These are phyloP conservation scores for Iphiclides podalirius DNA, from an alignment of 2,888 invertebrate genomes.

Conservation along the genomic window DNA sequence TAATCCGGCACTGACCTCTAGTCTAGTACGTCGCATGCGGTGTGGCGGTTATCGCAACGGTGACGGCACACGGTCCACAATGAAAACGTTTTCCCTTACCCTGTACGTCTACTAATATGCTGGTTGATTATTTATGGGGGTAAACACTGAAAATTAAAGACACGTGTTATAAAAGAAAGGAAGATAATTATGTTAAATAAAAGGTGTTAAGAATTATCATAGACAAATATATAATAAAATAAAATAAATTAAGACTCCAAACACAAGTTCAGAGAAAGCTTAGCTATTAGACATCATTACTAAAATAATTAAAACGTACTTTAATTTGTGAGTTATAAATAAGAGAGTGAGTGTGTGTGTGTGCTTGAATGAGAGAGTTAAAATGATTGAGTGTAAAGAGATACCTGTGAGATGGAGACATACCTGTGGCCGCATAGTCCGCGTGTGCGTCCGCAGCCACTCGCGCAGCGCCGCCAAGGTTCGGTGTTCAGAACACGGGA, in stretches of 20 bases:
- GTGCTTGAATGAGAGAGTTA: neutral
- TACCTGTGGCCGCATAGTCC: slow-evolving; percentile 67
- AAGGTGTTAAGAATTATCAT: slow-evolving; percentile 28
- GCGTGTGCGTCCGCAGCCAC: slow-evolving; percentile 77
- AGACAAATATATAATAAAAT: too few species aligned
- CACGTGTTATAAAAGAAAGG: slow-evolving; percentile 18
- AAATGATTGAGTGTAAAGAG: too few species aligned
- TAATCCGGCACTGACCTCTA: too few species aligned
- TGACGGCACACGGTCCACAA: slow-evolving; percentile 55
- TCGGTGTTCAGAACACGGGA: slow-evolving; percentile 90
- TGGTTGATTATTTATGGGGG: slow-evolving; percentile 53
- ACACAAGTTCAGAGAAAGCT: neutral
- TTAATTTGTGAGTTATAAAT: neutral
- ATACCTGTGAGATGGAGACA: neutral
- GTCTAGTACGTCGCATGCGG: too few species aligned
- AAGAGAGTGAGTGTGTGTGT: neutral
- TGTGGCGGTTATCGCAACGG: neutral
- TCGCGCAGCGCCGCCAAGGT: slow-evolving; percentile 84
- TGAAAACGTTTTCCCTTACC: slow-evolving; percentile 56
- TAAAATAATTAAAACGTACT: neutral
- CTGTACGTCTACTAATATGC: slow-evolving; percentile 46
- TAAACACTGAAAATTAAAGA: slow-evolving; percentile 74
- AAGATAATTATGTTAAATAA: slow-evolving; percentile 25
- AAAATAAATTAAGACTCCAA: neutral
- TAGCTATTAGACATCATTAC: neutral